These are phyloP conservation scores for Psilopsiagon aurifrons DNA, from an alignment of 2,113 vertebrate species.

Conservation along the genomic window DNA sequence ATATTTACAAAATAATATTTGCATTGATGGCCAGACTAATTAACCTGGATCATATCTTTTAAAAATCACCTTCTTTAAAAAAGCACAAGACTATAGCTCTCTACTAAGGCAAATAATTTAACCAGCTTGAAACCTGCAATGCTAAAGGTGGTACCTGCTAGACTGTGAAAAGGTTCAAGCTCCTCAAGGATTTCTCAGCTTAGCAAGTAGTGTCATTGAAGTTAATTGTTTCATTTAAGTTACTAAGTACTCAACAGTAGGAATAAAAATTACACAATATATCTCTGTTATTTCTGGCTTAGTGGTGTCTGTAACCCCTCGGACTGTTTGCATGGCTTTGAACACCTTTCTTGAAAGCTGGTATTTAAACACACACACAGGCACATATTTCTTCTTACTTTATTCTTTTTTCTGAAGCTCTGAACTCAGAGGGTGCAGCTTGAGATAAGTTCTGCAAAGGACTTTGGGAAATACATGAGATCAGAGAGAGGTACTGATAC, in stretches of 20 bases:
- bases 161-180: fast-evolving
- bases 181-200: neutral
- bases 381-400: neutral
- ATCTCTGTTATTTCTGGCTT: neutral
- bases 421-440: neutral
- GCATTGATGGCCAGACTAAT: neutral
- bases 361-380: neutral
- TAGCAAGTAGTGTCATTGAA: neutral
- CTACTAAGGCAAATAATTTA: neutral
- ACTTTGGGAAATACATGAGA: neutral
- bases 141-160: neutral
- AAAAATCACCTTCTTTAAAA: neutral
- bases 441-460: neutral
- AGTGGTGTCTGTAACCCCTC: neutral
- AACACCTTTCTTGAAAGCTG: neutral
- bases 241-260: neutral
- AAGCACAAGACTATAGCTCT: neutral
- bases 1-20: neutral
- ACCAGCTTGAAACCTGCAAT: neutral
- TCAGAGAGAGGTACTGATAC: neutral
- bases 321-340: neutral
- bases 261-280: neutral
- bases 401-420: neutral
- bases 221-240: neutral
- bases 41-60: neutral